Evolutionary conservation across 2,888 invertebrate genomes (phyloP).

Genomic region (Nemotelus pantherinus): DNA sequence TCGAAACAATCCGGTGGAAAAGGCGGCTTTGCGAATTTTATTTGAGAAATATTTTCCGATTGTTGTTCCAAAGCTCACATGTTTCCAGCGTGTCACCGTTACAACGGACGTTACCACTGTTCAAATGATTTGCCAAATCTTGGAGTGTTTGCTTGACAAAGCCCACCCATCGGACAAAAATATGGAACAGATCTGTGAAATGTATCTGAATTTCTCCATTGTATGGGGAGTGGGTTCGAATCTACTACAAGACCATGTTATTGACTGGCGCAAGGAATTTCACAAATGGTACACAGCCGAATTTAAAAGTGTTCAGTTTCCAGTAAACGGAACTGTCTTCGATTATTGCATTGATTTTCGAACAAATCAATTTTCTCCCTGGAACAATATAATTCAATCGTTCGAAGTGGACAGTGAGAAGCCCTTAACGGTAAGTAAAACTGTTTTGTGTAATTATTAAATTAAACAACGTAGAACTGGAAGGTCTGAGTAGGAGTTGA

Average conservation of each 20-base stretch:
- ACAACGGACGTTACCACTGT: conserved; percentile 91
- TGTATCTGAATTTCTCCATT: conserved; percentile 89
- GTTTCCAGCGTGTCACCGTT: conserved; percentile 90
- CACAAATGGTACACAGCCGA: conserved; percentile 95
- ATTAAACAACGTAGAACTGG: no score
- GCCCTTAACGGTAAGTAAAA: conserved; percentile 78
- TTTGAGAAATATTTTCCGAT: conserved; percentile 95
- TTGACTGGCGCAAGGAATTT: conserved; percentile 94
- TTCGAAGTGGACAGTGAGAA: conserved; percentile 87
- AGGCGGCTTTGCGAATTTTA: conserved; percentile 83
- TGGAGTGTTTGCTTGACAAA: conserved; percentile 79
- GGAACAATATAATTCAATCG: conserved; percentile 80
- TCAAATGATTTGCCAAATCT: conserved; percentile 85
- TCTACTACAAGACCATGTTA: conserved; percentile 87
- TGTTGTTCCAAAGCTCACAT: conserved; percentile 78
- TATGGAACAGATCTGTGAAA: conserved; percentile 74
- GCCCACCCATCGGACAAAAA: conserved; percentile 73
- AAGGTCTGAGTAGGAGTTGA: no score
- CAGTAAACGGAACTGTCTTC: conserved; percentile 84
- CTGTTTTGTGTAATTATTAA: no score
- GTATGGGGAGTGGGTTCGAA: conserved; percentile 96
- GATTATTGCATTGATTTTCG: conserved; percentile 89
- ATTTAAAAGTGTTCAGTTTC: conserved; percentile 92
- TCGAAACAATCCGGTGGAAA: conserved; percentile 77
- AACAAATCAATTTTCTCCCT: conserved; percentile 84